These are phyloP conservation scores for Campoletis raptor DNA, from an alignment of 2,888 invertebrate genomes.

Conservation along the genomic window DNA sequence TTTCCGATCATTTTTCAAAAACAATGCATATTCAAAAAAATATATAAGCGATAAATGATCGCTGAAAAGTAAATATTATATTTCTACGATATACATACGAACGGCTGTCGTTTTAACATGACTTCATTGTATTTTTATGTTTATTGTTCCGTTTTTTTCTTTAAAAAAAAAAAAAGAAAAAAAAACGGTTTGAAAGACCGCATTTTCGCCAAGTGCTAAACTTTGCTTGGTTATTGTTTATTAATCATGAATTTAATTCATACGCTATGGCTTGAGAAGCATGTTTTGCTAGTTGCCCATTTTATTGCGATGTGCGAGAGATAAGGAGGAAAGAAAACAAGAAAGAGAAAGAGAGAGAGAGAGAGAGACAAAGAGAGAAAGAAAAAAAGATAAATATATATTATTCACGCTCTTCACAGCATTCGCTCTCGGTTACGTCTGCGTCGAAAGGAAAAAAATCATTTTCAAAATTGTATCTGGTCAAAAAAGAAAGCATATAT, in stretches of 20 bases:
- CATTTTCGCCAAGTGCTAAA: conserved; percentile 37
- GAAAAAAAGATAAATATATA: conserved; percentile 31
- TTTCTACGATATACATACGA: conserved; percentile 11
- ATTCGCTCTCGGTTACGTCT: conserved; percentile 73
- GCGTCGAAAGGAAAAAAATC: conserved; percentile 73
- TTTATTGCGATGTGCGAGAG: conserved; percentile 52
- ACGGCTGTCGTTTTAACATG: conserved; percentile 21
- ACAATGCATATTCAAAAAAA: not conserved
- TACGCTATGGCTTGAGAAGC: conserved; percentile 63
- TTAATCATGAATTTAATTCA: conserved; percentile 46
- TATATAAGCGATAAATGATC: not conserved
- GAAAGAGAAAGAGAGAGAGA: not conserved
- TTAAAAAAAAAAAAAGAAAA: conserved; percentile 5
- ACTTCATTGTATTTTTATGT: conserved; percentile 2
- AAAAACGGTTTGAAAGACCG: conserved; percentile 12
- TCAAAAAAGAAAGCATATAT: conserved; percentile 75
- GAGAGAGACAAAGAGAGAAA: conserved; percentile 11
- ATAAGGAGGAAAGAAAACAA: conserved; percentile 12
- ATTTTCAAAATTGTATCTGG: conserved; percentile 72
- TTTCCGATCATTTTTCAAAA: not conserved
- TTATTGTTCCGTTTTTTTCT: conserved; percentile 25
- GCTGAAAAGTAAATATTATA: not conserved
- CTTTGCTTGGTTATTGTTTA: conserved; percentile 52
- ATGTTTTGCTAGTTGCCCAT: conserved; percentile 62
- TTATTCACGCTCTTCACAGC: conserved; percentile 77